Conservation (phyloP, 1,140 invertebrate species). For the Coptotermes formosanus region DNA sequence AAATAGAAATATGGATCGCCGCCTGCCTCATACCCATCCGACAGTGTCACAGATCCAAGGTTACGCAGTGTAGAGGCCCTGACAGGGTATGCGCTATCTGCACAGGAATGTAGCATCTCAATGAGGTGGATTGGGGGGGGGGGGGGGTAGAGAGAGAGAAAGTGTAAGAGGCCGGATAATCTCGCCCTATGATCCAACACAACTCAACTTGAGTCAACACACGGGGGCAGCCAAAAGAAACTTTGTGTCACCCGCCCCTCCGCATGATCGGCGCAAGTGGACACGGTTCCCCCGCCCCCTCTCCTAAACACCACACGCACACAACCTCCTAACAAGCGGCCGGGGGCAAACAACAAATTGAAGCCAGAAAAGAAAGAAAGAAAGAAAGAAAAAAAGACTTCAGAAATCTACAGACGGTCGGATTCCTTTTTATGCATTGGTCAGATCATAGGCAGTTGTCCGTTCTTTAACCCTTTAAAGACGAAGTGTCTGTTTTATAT, state of each 20-base stretch:
- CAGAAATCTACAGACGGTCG: too few relatives aligned
- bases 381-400: too few relatives aligned
- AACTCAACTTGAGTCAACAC: slow-evolving; percentile 4
- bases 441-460: too few relatives aligned
- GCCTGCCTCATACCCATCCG: not conserved
- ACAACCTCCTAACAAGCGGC: not conserved
- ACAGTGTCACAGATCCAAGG: slow-evolving; percentile 7
- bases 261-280: too few relatives aligned
- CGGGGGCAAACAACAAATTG: not conserved
- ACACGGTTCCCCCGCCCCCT: not conserved
- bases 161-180: not conserved
- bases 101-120: slow-evolving; percentile 3
- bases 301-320: not conserved
- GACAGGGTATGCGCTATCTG: not conserved
- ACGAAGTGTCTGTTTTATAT: too few relatives aligned
- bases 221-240: not conserved
- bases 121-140: not conserved
- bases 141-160: not conserved
- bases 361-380: not conserved
- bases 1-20: not conserved
- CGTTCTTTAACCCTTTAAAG: too few relatives aligned
- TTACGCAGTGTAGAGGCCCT: not conserved
- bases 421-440: too few relatives aligned
- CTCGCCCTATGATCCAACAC: slow-evolving; percentile 10
- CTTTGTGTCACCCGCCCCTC: not conserved